Conservation (phyloP, 2,113 vertebrate genomes). For the Podiceps cristatus region DNA sequence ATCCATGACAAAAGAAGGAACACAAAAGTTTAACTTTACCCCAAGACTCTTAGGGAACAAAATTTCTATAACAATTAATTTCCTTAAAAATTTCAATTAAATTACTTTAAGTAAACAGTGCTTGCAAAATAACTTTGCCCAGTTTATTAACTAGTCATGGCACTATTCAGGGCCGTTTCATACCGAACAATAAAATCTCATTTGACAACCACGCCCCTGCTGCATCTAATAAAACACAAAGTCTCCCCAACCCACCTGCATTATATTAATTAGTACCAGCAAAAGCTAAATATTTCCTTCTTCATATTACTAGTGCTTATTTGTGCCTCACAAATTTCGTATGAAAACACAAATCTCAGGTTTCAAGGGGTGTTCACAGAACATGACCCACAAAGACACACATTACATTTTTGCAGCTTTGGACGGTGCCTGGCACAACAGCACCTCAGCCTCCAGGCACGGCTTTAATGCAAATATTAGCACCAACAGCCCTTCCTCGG, state of each 20-base stretch:
- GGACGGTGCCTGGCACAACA: neutral
- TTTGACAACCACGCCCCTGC: neutral
- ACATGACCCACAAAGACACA: neutral
- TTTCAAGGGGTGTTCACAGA: neutral
- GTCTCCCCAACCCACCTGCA: neutral
- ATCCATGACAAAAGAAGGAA: neutral
- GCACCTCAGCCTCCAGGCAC: neutral
- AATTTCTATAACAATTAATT: neutral
- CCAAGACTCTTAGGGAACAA: neutral
- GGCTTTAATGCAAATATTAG: neutral
- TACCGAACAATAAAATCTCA: neutral
- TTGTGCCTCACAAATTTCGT: neutral
- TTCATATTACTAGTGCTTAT: neutral
- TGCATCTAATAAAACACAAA: neutral
- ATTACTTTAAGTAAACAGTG: neutral
- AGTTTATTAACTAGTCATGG: neutral
- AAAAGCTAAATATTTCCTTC: neutral
- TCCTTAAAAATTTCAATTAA: neutral
- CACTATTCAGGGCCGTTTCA: neutral
- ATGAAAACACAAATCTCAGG: neutral
- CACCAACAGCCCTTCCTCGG: neutral
- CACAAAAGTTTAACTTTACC: neutral
- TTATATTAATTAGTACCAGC: neutral
- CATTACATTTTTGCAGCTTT: neutral
- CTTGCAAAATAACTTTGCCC: neutral